Percentiles rank a stretch among this genome's conserved stretches.
These are phyloP conservation scores for Periphyllus acericola DNA, from an alignment of 2,888 invertebrate genomes.

Conservation along the genomic window DNA sequence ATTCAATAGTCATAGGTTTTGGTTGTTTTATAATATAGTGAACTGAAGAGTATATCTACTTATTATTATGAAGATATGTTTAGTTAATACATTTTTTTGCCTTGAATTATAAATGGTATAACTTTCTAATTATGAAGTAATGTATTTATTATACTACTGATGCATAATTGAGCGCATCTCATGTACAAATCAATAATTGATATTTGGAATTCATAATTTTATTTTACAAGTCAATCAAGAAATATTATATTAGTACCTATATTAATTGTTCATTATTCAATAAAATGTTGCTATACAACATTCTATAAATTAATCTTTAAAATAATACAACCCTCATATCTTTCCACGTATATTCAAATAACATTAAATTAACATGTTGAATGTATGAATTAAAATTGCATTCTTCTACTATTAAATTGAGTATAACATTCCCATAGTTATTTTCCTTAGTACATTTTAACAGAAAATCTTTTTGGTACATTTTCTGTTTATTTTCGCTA, in stretches of 20 bases:
- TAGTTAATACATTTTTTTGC: neutral
- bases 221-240: neutral
- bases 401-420: no score
- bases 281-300: no score
- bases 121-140: constrained; percentile 26
- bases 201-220: neutral
- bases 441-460: no score
- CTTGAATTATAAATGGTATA: constrained; percentile 23
- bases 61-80: neutral
- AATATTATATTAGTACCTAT: neutral
- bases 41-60: neutral
- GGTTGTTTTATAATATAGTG: neutral
- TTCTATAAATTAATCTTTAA: no score
- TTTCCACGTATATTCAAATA: no score
- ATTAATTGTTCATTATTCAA: no score
- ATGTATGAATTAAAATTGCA: no score
- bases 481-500: no score
- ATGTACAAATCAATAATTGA: neutral
- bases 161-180: neutral
- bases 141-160: neutral
- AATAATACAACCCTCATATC: no score
- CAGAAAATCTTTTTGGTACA: no score
- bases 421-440: no score
- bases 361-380: no score
- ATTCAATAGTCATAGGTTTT: neutral